Evolutionary conservation across 2,888 invertebrate species (phyloP), one percentile per base, ranked within the genome.

Genomic region (Taenaris catops): DNA sequence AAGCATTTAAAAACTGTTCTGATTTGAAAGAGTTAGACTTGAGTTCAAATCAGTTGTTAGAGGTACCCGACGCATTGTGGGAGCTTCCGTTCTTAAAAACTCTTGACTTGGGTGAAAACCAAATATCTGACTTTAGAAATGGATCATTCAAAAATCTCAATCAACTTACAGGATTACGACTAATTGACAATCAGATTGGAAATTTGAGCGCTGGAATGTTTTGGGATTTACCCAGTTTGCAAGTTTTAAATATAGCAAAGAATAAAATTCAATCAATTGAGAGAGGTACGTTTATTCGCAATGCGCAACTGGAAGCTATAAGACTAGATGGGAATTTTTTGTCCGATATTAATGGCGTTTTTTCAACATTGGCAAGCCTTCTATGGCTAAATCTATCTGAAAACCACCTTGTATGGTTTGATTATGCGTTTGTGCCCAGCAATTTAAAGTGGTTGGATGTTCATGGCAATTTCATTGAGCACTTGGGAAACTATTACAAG

Each of bases 321-420:
- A 90, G 96, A 19, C 83, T 97, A 50, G 96, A 97, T 65, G 94
- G 94, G 42, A 97, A 97, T 74, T 94, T 93, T 66, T 88, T 97
- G 51, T 92, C 94, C 27, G 95, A 96, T 67, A 94, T 97, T 59
- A 96, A 96, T 75, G 96, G 96, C 7, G 94, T 96, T 41, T 95
- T 96, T 65, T 92, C 95, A 17, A 93, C 95, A 38, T 87, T 97
- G 12, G 91, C 93, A n/a, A 94, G 93, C 49, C 87, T 97, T 41
- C 81, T 95, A 61, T 94, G 96, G 93, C 84, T 97, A 39, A 96
- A 96, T 78, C 88, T 96, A 31, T 96, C 96, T 20, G 95, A 95
- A 83, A 96, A 96, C 87, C 95, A 95, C 83, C 87, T 97, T 61
- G 93, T 94, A 53, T 95, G 95, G 95, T 96, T 97, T 76, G 96